Conservation (phyloP, 2,113 vertebrate genomes). For the Peromyscus polionotus region DNA sequence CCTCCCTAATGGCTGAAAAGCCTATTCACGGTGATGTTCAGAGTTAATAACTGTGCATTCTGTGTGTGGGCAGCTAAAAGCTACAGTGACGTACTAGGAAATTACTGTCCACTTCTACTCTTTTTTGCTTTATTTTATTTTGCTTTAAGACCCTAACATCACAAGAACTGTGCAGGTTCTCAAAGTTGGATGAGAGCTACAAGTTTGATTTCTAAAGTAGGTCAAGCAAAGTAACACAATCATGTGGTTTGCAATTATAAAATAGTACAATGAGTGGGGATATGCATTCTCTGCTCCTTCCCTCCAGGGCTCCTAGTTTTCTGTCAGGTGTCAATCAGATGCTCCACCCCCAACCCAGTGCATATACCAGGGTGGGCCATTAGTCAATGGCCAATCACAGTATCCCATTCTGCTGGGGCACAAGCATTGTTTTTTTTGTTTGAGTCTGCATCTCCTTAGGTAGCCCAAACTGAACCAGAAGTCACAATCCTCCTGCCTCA, state of each 20-base stretch:
- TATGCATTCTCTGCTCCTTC: background rate
- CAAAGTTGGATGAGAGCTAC: background rate
- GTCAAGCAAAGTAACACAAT: background rate
- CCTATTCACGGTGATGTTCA: background rate
- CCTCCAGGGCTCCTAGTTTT: background rate
- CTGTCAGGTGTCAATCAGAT: background rate
- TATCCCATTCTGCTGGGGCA: background rate
- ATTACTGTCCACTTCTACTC: background rate
- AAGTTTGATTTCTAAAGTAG: background rate
- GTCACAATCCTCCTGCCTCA: background rate
- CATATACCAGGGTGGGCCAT: rapidly evolving
- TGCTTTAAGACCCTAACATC: background rate
- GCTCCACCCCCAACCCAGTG: background rate
- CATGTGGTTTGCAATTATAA: background rate
- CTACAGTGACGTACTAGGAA: background rate
- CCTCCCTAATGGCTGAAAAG: background rate
- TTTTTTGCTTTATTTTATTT: background rate
- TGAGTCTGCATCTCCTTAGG: background rate
- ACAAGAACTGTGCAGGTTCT: constrained; percentile 12
- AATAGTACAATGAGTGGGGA: background rate
- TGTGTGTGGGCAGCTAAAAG: background rate
- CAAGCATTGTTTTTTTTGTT: background rate
- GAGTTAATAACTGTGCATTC: background rate
- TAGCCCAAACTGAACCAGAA: background rate
- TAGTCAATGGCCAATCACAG: background rate